These are phyloP conservation scores for Leucophenga montana DNA, from an alignment of 2,888 invertebrate species.

Conservation along the genomic window DNA sequence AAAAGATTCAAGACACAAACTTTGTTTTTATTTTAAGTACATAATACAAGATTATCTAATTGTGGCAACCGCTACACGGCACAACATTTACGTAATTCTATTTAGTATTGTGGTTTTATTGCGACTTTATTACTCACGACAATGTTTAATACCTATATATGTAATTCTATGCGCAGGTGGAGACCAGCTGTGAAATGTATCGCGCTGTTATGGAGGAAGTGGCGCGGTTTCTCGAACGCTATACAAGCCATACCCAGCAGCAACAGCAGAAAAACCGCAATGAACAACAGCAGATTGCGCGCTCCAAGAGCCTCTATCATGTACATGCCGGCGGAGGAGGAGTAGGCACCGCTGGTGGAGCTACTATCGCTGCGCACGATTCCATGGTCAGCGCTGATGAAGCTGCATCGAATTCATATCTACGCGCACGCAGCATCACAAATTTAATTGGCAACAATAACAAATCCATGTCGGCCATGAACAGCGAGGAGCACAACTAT, in stretches of 20 bases:
- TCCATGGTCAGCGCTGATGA: constrained; percentile 33
- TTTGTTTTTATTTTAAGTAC: neutral
- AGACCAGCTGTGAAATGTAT: constrained; percentile 80
- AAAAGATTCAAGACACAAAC: constrained; percentile 27
- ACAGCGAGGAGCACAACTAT: constrained; percentile 52
- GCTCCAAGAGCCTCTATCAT: constrained; percentile 72
- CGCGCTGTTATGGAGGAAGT: constrained; percentile 81
- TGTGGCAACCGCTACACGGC: neutral
- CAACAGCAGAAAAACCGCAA: constrained; percentile 49
- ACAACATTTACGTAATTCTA: constrained; percentile 14
- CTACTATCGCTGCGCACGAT: constrained; percentile 39
- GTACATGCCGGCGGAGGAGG: constrained; percentile 59
- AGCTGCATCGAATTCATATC: constrained; percentile 51
- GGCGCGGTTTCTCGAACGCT: constrained; percentile 78
- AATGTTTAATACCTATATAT: neutral
- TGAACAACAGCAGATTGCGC: constrained; percentile 66
- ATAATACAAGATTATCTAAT: constrained; percentile 1
- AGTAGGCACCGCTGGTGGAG: constrained; percentile 20
- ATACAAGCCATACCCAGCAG: constrained; percentile 57
- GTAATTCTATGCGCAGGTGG: constrained; percentile 73
- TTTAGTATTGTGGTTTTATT: constrained; percentile 18
- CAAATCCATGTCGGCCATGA: constrained; percentile 52
- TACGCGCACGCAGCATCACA: constrained; percentile 70
- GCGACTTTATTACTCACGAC: neutral
- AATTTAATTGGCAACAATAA: constrained; percentile 57